Evolutionary conservation across 2,888 invertebrate genomes (phyloP).

Genomic region (Agrypnus murinus): DNA sequence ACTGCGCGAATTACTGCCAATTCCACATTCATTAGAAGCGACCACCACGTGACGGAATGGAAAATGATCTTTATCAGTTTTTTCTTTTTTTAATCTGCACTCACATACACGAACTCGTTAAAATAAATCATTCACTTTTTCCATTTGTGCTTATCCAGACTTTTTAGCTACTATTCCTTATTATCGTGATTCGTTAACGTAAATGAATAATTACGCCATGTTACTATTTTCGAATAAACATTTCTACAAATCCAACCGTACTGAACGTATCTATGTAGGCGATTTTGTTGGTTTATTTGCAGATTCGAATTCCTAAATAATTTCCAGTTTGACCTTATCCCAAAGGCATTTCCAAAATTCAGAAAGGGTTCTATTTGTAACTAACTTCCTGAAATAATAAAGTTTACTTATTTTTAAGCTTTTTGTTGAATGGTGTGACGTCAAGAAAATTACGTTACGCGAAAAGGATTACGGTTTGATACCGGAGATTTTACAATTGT

Average conservation of each 20-base stretch:
- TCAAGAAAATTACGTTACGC: too few relatives aligned
- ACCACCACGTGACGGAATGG: slow-evolving; percentile 36
- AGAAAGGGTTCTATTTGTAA: too few relatives aligned
- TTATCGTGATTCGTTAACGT: slow-evolving; percentile 4
- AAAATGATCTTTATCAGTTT: slow-evolving; percentile 23
- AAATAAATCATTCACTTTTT: not conserved
- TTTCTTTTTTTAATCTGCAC: not conserved
- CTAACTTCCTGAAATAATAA: too few relatives aligned
- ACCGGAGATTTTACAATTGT: too few relatives aligned
- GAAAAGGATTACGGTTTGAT: too few relatives aligned
- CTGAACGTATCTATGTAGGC: not conserved
- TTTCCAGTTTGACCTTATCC: too few relatives aligned
- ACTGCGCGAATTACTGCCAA: slow-evolving; percentile 45
- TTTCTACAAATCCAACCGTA: not conserved
- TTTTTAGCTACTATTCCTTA: too few relatives aligned
- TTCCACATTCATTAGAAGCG: slow-evolving; percentile 44
- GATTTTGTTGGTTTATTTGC: not conserved
- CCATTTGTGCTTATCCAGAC: not conserved
- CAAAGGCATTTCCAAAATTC: too few relatives aligned
- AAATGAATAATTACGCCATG: slow-evolving; percentile 17
- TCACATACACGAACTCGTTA: not conserved
- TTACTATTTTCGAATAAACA: slow-evolving; percentile 5
- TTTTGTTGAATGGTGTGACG: too few relatives aligned
- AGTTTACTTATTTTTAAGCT: too few relatives aligned
- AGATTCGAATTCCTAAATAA: too few relatives aligned